Percentiles rank a stretch among this genome's conserved stretches.
Conservation (phyloP, 2,113 vertebrate genomes). For the human (Homo sapiens) region DNA sequence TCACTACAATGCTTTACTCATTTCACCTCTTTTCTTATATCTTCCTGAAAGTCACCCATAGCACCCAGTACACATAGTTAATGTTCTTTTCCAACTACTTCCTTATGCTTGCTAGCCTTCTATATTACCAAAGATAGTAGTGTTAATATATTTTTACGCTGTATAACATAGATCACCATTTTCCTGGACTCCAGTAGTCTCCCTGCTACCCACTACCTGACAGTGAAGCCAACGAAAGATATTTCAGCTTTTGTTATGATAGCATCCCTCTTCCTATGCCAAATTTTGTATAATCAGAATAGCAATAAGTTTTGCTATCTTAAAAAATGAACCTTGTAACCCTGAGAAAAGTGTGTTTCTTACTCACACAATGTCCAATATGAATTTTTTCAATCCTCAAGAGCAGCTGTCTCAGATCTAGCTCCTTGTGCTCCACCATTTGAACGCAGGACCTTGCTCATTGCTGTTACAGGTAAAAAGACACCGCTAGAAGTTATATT, state of each 20-base stretch:
- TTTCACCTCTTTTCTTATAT: not conserved
- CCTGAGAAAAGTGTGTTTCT: not conserved
- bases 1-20: not conserved
- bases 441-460: not conserved
- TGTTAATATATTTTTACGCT: not conserved
- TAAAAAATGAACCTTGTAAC: not conserved
- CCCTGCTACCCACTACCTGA: not conserved
- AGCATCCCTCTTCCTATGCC: not conserved
- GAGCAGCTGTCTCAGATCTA: not conserved
- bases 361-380: too few species aligned
- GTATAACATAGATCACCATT: not conserved
- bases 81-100: not conserved
- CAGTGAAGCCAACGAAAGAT: not conserved
- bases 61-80: not conserved
- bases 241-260: not conserved
- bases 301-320: not conserved
- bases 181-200: not conserved
- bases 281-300: not conserved
- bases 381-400: not conserved
- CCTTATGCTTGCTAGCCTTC: not conserved
- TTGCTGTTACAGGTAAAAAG: not conserved
- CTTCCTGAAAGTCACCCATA: not conserved
- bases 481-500: too few species aligned
- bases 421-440: not conserved
- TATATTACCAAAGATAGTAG: not conserved